phyloP scores from a whole-genome alignment of 2,113 vertebrate species.

The Alligator sinensis region DNA sequence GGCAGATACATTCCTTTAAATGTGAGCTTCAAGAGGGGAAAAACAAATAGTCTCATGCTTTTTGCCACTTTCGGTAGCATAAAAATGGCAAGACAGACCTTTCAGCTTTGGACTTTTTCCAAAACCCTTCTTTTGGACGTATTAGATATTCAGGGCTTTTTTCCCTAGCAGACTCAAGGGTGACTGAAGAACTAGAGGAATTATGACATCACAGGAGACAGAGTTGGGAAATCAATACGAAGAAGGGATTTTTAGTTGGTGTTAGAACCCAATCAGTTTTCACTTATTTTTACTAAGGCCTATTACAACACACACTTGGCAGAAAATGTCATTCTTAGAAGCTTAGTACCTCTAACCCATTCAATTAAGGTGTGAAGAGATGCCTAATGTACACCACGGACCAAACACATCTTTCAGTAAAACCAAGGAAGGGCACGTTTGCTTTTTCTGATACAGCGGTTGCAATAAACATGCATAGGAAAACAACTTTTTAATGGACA shows the following conservation, averaged over 20 bases:
- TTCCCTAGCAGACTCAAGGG: slow-evolving; percentile 8
- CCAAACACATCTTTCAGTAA: neutral
- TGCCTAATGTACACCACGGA: neutral
- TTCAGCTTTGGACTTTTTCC: neutral
- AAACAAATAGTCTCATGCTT: neutral
- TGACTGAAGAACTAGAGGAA: slow-evolving; percentile 30
- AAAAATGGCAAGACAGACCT: neutral
- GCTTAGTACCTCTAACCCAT: rapidly evolving
- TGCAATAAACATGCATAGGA: neutral
- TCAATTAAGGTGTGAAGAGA: neutral
- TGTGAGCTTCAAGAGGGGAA: neutral
- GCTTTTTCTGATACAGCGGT: too few relatives aligned
- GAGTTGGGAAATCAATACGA: neutral
- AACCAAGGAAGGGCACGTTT: too few relatives aligned
- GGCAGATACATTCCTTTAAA: slow-evolving; percentile 10
- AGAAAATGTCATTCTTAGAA: neutral
- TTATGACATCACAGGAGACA: neutral
- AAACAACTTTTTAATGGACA: slow-evolving; percentile 5
- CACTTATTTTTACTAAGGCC: neutral
- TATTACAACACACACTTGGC: neutral
- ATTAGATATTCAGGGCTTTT: slow-evolving; percentile 47
- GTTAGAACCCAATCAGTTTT: neutral
- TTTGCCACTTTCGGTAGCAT: neutral
- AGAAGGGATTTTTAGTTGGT: rapidly evolving
- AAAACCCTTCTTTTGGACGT: neutral